Conservation (phyloP, 2,888 invertebrate genomes). For the Globia sparganii region DNA sequence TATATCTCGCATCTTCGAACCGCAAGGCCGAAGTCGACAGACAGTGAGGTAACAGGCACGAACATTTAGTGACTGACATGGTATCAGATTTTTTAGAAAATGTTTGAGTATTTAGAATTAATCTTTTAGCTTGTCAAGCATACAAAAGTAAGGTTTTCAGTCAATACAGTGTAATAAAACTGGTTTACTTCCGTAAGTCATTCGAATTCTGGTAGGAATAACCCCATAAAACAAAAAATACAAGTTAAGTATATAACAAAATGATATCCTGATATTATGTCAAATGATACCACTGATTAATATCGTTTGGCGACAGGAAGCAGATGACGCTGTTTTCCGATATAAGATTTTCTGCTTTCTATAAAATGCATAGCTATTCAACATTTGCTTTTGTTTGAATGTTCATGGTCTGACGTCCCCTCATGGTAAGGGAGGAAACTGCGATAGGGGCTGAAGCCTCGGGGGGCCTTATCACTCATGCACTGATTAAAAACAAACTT, state of each 20-base stretch:
- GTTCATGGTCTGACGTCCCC: constrained; percentile 72
- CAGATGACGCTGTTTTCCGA: not conserved
- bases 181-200: not conserved
- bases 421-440: constrained; percentile 75
- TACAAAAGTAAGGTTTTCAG: not conserved
- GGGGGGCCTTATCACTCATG: constrained; percentile 83
- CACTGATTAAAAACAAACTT: constrained; percentile 89
- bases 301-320: not conserved
- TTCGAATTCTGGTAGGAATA: not conserved
- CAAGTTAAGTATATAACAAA: not conserved
- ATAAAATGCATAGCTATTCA: constrained; percentile 51
- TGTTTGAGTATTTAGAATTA: not conserved
- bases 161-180: not conserved
- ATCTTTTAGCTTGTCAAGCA: not conserved
- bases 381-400: constrained; percentile 66
- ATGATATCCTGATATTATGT: not conserved
- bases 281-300: not conserved
- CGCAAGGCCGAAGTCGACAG: not conserved
- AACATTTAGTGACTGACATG: not conserved
- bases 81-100: not conserved
- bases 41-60: no score
- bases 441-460: constrained; percentile 64
- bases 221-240: not conserved
- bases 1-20: not conserved
- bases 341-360: constrained; percentile 19